Evolutionary conservation across 2,888 invertebrate species (phyloP).

Genomic region (Cremastinae sp.): DNA sequence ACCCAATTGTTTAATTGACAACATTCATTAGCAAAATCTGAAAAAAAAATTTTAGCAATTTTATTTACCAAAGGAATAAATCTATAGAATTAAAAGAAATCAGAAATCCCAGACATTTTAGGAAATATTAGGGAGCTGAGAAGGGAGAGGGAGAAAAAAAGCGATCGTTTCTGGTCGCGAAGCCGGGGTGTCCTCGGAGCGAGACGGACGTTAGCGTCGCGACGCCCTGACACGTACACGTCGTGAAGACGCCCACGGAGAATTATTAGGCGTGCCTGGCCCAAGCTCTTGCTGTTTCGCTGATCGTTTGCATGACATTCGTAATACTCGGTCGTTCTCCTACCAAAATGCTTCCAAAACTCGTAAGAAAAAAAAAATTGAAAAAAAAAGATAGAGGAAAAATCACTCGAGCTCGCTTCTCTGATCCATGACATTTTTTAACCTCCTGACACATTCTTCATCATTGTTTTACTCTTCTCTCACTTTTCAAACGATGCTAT

Average conservation of each 20-base stretch:
- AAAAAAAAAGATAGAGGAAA: background rate
- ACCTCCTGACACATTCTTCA: constrained; percentile 35
- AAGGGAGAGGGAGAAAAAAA: constrained; percentile 3
- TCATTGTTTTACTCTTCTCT: constrained; percentile 50
- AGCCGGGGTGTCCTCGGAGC: constrained; percentile 53
- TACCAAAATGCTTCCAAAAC: constrained; percentile 25
- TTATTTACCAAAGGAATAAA: background rate
- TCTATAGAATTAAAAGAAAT: background rate
- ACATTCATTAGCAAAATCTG: too few relatives aligned
- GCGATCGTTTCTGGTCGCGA: constrained; percentile 37
- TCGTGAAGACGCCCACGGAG: constrained; percentile 71
- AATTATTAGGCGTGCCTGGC: constrained; percentile 77
- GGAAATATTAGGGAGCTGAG: constrained; percentile 58
- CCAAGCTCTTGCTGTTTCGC: constrained; percentile 38
- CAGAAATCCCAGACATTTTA: constrained; percentile 21
- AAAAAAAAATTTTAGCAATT: constrained; percentile 10
- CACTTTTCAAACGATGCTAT: background rate
- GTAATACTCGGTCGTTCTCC: constrained; percentile 51
- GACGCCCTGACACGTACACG: constrained; percentile 77
- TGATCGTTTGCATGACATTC: constrained; percentile 45
- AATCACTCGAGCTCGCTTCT: constrained; percentile 28
- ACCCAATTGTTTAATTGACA: too few relatives aligned
- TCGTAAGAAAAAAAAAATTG: constrained; percentile 5
- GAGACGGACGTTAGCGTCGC: constrained; percentile 76
- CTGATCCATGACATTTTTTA: constrained; percentile 43